Evolutionary conservation across 2,797 vertebrate genomes (phyloP).

Genomic region (Scarus forsteni): DNA sequence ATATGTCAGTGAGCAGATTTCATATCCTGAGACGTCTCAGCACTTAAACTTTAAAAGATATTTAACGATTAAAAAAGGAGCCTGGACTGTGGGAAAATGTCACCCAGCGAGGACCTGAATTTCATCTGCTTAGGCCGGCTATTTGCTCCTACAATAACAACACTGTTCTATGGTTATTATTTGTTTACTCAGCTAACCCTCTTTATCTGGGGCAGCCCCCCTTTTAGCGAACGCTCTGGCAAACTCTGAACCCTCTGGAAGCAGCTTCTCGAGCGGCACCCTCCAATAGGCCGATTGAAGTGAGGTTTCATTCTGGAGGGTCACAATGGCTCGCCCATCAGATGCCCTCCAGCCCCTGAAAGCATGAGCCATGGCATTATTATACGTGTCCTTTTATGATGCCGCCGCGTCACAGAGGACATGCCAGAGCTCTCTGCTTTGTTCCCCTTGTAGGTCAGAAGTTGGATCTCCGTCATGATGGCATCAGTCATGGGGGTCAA

Average conservation of each 20-base stretch:
- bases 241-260: constrained; percentile 67
- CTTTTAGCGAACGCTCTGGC: constrained; percentile 31
- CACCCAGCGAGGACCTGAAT: constrained; percentile 51
- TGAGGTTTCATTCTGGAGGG: constrained; percentile 53
- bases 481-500: constrained; percentile 28
- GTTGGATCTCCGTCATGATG: constrained; percentile 25
- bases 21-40: constrained; percentile 33
- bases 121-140: constrained; percentile 63
- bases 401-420: constrained; percentile 34
- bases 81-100: constrained; percentile 75
- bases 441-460: constrained; percentile 67
- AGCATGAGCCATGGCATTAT: constrained; percentile 46
- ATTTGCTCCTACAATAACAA: constrained; percentile 77
- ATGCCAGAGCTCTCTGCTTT: constrained; percentile 63
- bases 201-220: constrained; percentile 69
- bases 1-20: constrained; percentile 27
- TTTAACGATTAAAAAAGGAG: constrained; percentile 48
- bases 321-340: constrained; percentile 61
- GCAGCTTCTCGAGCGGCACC: constrained; percentile 50
- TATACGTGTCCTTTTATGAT: constrained; percentile 14
- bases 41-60: constrained; percentile 25
- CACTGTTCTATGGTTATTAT: constrained; percentile 67
- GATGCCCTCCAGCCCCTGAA: constrained; percentile 64
- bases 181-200: constrained; percentile 73
- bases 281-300: constrained; percentile 54